These are phyloP conservation scores for Caloenas nicobarica DNA, from an alignment of 2,113 vertebrate species.

Conservation along the genomic window DNA sequence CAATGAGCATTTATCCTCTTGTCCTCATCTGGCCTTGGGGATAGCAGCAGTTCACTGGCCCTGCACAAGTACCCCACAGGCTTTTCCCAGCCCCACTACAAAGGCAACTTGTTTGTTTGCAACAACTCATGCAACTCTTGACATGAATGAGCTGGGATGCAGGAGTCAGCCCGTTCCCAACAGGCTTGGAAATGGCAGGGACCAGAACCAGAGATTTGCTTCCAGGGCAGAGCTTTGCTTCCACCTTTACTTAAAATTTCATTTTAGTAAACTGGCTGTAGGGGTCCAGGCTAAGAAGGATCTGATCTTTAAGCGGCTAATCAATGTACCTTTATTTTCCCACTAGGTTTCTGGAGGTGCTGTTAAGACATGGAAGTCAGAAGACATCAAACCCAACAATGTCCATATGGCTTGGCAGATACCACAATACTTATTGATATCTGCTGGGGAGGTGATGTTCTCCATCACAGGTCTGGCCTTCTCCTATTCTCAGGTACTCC, in stretches of 20 bases:
- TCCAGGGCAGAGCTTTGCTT: neutral
- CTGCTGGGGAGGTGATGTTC: slow-evolving; percentile 95
- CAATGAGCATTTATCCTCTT: neutral
- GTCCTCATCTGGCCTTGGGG: neutral
- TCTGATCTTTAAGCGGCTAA: neutral
- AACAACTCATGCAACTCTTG: neutral
- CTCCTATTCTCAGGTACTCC: slow-evolving; percentile 94
- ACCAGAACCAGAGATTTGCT: neutral
- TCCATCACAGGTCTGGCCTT: slow-evolving; percentile 96
- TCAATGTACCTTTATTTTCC: neutral
- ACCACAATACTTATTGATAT: slow-evolving; percentile 90
- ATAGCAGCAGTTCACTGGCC: neutral
- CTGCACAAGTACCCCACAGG: neutral
- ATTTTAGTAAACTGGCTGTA: neutral
- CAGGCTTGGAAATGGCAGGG: neutral
- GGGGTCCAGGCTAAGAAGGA: neutral
- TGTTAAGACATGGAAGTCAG: slow-evolving; percentile 66
- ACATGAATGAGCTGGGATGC: neutral
- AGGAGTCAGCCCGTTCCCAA: neutral
- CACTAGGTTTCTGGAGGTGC: slow-evolving; percentile 65
- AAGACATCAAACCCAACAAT: slow-evolving; percentile 84
- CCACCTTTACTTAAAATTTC: neutral
- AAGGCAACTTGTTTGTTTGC: neutral
- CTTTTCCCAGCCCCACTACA: neutral
- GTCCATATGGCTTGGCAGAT: slow-evolving; percentile 92